Base-by-base conservation (phyloP, 2,113 vertebrate genomes). In the Protomyctophum bolini region DNA sequence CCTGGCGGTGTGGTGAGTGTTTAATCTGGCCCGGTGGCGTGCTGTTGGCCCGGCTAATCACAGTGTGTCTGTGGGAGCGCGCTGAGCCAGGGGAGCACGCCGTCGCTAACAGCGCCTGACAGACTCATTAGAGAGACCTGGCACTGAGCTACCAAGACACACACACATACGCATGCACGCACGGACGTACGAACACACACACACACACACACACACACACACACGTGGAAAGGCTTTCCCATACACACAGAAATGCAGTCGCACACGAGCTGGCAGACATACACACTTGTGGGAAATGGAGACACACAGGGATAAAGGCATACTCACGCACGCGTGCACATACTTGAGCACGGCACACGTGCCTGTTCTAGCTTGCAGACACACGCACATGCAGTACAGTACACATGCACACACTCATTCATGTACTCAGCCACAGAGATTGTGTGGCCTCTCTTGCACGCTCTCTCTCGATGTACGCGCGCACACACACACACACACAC, bases 81-180 rank as follows among this genome's bases (percentile, higher is more conserved):
- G 70, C 86, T 80, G 86, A 92, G 89, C 90, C 88, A 88, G 84
- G 90, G 90, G 90, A 90, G 87, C 90, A 87, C 85, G 81, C 86
- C 87, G 87, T 87, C 81, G 82, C 90, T 91, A 91, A 91, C 90
- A 88, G 88, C 79, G 86, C 87, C 90, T 92, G 90, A 92, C 90
- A 92, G 89, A 91, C 90, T 92, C 91, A 92, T 91, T 91, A 92
- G 86, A 88, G 90, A 87, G 90, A 91, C 86, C 90, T 88, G 88
- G 89, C 90, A 91, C 83, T 87, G 89, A 87, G 83, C 86, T 86
- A 29, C 72, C 81, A 87, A 84, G 72, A 70, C 82, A 62, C 62
- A 49, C 63, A 68, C 63, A 69, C 74, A n/a, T 78, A 69, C 63
- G 59, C 73, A 56, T 63, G 56, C 52, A 63, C 69, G 48, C 72